These are phyloP conservation scores for human DNA, from an alignment of 2,113 vertebrate species.

Conservation along the genomic window GRCh38 chr5:84118001-84118500, in stretches of 20 bases:
- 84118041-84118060: not conserved
- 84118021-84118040: not conserved
- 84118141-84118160: not conserved
- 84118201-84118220: not conserved
- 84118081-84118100: not conserved
- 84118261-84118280: not conserved
- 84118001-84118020: not conserved
- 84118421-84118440: not conserved
- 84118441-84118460: not conserved
- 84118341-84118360: not conserved
- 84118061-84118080: not conserved
- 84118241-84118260: not conserved
- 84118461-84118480: not conserved
- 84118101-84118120: not conserved
- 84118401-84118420: not conserved
- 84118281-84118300: not conserved
- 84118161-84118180: not conserved
- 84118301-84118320: not conserved
- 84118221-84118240: not conserved
- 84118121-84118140: not conserved
- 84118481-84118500: not conserved
- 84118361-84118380: not conserved
- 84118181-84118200: not conserved
- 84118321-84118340: not conserved
- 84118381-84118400: not conserved